These are phyloP conservation scores for Aplocera efformata DNA, from an alignment of 2,888 invertebrate species.

Conservation along the genomic window DNA sequence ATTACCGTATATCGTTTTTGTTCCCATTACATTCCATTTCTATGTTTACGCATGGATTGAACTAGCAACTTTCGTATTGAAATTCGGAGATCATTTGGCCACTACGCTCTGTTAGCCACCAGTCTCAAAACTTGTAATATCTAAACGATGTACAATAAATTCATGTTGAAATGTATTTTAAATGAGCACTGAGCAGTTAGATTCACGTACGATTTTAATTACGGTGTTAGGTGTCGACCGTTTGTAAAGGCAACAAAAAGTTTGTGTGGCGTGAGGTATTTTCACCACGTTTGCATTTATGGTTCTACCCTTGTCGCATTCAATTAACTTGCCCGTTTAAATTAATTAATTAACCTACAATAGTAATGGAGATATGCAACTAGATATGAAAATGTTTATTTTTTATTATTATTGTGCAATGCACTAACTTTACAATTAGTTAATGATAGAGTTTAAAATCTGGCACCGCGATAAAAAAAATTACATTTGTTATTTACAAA, in stretches of 20 bases:
- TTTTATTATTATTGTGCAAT: too few species aligned
- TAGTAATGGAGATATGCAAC: not conserved
- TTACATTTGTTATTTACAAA: too few species aligned
- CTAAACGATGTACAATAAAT: too few species aligned
- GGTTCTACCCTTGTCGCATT: slow-evolving; percentile 22
- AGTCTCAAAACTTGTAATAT: too few species aligned
- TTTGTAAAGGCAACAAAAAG: slow-evolving; percentile 24
- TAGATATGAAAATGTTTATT: too few species aligned
- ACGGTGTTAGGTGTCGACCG: slow-evolving; percentile 22
- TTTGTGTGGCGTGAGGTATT: slow-evolving; percentile 24
- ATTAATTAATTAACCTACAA: slow-evolving; percentile 9
- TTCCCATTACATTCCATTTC: slow-evolving; percentile 55
- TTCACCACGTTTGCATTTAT: slow-evolving; percentile 24
- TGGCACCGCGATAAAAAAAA: too few species aligned
- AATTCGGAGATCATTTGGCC: too few species aligned
- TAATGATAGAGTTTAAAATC: too few species aligned
- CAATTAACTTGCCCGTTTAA: slow-evolving; percentile 22
- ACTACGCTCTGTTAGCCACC: too few species aligned
- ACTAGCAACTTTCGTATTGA: too few species aligned
- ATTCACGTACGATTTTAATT: slow-evolving; percentile 21
- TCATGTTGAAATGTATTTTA: not conserved
- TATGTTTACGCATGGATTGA: too few species aligned
- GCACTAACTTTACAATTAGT: too few species aligned
- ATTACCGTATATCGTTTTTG: slow-evolving; percentile 79
- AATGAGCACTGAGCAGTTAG: slow-evolving; percentile 5